Evolutionary conservation across 2,797 vertebrate genomes (phyloP).

Genomic region (Oreonectes daqikongensis): DNA sequence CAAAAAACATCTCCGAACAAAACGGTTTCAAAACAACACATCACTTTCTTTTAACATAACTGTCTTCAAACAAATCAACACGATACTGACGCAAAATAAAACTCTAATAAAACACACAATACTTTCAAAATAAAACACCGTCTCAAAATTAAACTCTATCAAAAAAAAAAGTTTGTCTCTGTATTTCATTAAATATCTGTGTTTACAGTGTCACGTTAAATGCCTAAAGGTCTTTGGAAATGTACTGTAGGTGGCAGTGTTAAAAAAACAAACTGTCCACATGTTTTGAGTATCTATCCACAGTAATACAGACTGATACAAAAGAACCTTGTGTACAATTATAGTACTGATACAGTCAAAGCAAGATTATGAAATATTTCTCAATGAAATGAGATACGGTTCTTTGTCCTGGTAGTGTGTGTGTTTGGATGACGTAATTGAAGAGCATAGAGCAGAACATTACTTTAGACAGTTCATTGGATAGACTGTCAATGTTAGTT

Average conservation of each 20-base stretch:
- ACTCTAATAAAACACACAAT: too few relatives aligned
- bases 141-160: not conserved
- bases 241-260: slow-evolving; percentile 74
- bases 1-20: not conserved
- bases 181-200: not conserved
- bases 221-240: slow-evolving; percentile 26
- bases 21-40: too few relatives aligned
- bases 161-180: not conserved
- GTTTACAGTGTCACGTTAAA: too few relatives aligned
- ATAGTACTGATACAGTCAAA: too few relatives aligned
- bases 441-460: slow-evolving; percentile 4
- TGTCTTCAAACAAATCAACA: too few relatives aligned
- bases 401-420: too few relatives aligned
- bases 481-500: not conserved
- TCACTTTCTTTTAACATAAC: too few relatives aligned
- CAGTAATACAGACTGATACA: slow-evolving; percentile 42
- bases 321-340: not conserved
- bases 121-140: too few relatives aligned
- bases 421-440: too few relatives aligned
- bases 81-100: too few relatives aligned
- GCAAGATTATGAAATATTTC: too few relatives aligned
- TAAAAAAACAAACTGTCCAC: slow-evolving; percentile 6
- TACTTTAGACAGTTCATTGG: not conserved
- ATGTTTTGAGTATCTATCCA: slow-evolving; percentile 3
- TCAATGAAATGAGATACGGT: too few relatives aligned